A percentile compares a stretch with the other conserved stretches of the same genome.
Conservation (phyloP, 2,888 invertebrate genomes). For the Acleris cristana region DNA sequence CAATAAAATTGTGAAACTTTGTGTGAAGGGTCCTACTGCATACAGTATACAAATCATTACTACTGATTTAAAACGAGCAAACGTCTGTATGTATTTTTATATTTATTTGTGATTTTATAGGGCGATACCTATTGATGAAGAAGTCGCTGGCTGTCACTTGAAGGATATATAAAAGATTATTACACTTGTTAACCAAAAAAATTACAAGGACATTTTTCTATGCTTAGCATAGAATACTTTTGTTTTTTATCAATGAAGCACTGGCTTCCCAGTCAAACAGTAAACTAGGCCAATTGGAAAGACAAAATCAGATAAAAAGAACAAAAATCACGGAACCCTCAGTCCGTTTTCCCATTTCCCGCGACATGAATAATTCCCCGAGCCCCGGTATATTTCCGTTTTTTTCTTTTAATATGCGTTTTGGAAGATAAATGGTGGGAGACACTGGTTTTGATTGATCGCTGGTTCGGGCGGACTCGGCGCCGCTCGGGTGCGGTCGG, state of each 20-base stretch:
- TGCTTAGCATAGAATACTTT: too few species aligned
- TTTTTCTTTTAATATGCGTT: constrained; percentile 74
- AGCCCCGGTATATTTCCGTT: constrained; percentile 47
- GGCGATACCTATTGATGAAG: too few species aligned
- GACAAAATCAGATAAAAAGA: neutral
- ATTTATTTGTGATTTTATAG: too few species aligned
- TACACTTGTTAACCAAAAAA: too few species aligned
- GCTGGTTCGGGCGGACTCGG: constrained; percentile 61
- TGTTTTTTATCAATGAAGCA: too few species aligned
- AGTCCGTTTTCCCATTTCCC: neutral
- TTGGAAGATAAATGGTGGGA: constrained; percentile 73
- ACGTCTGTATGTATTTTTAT: too few species aligned
- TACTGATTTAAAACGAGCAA: too few species aligned
- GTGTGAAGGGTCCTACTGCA: neutral
- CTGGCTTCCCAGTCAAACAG: neutral
- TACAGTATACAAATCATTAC: too few species aligned
- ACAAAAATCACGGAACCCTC: constrained; percentile 19
- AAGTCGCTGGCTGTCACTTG: too few species aligned
- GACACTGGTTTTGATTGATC: constrained; percentile 76
- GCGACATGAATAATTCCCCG: constrained; percentile 65
- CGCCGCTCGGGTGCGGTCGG: constrained; percentile 43
- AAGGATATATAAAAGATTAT: too few species aligned
- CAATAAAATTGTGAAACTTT: neutral
- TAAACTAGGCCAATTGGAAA: neutral
- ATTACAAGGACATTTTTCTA: too few species aligned